phyloP scores from a whole-genome alignment of 2,797 vertebrate genomes.

The Galagoides demidoff region DNA sequence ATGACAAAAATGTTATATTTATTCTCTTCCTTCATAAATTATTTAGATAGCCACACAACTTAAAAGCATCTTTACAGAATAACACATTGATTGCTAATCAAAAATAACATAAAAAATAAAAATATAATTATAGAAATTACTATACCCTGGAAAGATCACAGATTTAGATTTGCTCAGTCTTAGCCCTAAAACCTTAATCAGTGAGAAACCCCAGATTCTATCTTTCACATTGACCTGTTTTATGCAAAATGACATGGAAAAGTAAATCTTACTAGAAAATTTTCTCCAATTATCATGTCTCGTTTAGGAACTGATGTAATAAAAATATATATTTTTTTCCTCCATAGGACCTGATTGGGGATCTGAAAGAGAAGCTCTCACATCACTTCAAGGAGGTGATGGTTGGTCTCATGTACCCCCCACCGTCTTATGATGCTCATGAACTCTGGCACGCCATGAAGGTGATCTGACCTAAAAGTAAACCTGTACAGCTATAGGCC shows the following conservation, averaged over 20 bases:
- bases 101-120: neutral
- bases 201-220: neutral
- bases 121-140: neutral
- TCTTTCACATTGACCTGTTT: neutral
- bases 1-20: neutral
- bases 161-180: neutral
- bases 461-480: constrained; percentile 76
- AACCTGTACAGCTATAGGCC: neutral
- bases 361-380: constrained; percentile 88
- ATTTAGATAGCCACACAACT: neutral
- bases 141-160: neutral
- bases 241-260: neutral
- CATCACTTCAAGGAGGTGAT: constrained; percentile 90
- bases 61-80: neutral
- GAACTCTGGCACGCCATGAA: constrained; percentile 91
- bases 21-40: neutral
- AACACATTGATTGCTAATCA: neutral
- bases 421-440: constrained; percentile 87
- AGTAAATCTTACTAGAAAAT: neutral
- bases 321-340: constrained; percentile 7
- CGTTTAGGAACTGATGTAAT: neutral
- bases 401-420: constrained; percentile 89
- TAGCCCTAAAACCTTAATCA: neutral
- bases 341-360: constrained; percentile 85
- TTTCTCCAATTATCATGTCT: neutral